Conservation (phyloP, 1,140 invertebrate species). For the Vanessa tameamea region DNA sequence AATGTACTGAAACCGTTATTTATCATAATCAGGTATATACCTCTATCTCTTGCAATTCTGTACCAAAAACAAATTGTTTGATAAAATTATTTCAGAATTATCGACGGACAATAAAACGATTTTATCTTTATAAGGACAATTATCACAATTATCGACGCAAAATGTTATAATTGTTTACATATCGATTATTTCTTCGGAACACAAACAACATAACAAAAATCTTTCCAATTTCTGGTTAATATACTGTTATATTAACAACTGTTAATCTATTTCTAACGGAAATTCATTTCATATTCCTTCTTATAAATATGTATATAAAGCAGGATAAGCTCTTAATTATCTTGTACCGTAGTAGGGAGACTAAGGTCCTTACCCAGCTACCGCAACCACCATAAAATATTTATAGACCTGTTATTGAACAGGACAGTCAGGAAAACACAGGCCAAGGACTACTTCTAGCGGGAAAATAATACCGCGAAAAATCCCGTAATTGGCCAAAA, state of each 20-base stretch:
- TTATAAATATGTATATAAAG: constrained; percentile 21
- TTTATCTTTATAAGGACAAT: not conserved
- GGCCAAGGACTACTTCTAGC: constrained; percentile 32
- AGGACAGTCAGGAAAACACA: constrained; percentile 42
- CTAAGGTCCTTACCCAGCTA: constrained; percentile 43
- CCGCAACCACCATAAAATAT: constrained; percentile 63
- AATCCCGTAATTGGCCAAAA: constrained; percentile 10
- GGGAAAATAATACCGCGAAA: constrained; percentile 15
- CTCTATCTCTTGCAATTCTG: too few relatives aligned
- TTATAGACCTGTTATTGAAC: constrained; percentile 70
- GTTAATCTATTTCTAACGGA: not conserved
- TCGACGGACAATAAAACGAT: not conserved
- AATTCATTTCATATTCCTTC: constrained; percentile 5
- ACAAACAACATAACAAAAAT: not conserved
- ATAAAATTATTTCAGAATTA: too few relatives aligned
- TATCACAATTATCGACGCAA: not conserved
- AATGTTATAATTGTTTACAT: constrained; percentile 1
- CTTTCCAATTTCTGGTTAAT: not conserved
- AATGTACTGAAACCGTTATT: too few relatives aligned
- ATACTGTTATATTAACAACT: not conserved
- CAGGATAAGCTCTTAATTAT: constrained; percentile 50
- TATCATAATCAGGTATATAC: too few relatives aligned
- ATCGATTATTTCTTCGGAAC: too few relatives aligned
- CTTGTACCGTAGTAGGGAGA: constrained; percentile 42
- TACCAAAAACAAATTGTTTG: too few relatives aligned